Conservation (phyloP, 2,113 vertebrate species). For the Scomber colias region DNA sequence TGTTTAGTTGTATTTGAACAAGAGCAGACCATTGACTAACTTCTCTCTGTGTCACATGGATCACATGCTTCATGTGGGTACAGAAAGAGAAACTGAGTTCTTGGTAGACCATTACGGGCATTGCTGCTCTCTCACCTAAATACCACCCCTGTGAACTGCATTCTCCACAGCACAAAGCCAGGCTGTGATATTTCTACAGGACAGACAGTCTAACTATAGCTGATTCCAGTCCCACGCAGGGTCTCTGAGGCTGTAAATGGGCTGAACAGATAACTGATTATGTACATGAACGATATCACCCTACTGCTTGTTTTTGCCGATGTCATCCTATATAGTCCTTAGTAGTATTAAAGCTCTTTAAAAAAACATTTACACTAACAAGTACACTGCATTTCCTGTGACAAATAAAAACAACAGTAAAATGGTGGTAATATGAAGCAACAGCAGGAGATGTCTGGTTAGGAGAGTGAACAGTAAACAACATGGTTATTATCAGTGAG, state of each 20-base stretch:
- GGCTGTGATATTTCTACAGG: conserved; percentile 23
- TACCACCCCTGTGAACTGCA: conserved; percentile 29
- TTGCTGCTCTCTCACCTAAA: conserved; percentile 61
- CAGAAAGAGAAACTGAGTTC: conserved; percentile 12
- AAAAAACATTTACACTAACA: not conserved
- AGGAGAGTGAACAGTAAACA: too few relatives aligned
- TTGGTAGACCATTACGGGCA: not conserved
- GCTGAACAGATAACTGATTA: not conserved
- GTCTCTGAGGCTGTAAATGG: not conserved
- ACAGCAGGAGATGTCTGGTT: too few relatives aligned
- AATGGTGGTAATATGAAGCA: not conserved
- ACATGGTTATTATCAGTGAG: too few relatives aligned
- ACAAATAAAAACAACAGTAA: not conserved
- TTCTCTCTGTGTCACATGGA: not conserved
- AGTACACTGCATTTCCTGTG: not conserved
- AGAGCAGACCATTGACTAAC: not conserved
- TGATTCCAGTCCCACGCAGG: not conserved
- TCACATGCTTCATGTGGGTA: not conserved
- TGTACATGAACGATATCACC: too few relatives aligned
- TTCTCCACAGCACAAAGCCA: conserved; percentile 22
- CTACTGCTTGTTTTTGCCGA: not conserved
- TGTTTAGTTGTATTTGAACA: not conserved
- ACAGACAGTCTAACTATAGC: conserved; percentile 45
- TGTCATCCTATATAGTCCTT: not conserved
- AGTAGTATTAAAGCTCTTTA: not conserved